phyloP scores from a whole-genome alignment of 2,888 invertebrate species.

The Drosophila mayaguana region DNA sequence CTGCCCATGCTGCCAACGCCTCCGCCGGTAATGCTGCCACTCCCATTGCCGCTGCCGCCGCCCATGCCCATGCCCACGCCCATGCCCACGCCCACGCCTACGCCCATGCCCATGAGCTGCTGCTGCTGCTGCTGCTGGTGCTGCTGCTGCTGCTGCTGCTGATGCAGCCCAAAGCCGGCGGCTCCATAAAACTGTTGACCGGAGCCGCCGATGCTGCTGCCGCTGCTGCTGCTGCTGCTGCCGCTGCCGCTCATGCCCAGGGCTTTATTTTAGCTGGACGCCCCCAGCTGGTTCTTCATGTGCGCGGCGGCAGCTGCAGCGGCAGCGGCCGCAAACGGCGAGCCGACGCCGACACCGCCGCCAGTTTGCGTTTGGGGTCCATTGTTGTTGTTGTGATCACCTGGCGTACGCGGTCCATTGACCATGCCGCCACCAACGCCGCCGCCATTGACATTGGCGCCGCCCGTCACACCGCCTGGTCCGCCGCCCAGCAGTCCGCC shows the following conservation, averaged over 20 bases:
- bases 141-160: slow-evolving; percentile 57
- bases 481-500: slow-evolving; percentile 70
- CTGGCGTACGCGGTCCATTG: slow-evolving; percentile 83
- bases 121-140: slow-evolving; percentile 44
- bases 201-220: slow-evolving; percentile 30
- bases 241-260: slow-evolving; percentile 73
- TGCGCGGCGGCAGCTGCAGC: slow-evolving; percentile 83
- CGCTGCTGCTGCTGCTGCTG: slow-evolving; percentile 17
- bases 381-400: slow-evolving; percentile 84
- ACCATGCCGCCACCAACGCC: slow-evolving; percentile 60
- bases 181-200: slow-evolving; percentile 66
- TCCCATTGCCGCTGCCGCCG: slow-evolving; percentile 24
- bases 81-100: slow-evolving; percentile 54
- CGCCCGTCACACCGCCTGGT: slow-evolving; percentile 61
- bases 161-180: slow-evolving; percentile 61
- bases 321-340: slow-evolving; percentile 81
- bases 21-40: slow-evolving; percentile 55
- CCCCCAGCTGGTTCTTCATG: slow-evolving; percentile 84
- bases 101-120: slow-evolving; percentile 54
- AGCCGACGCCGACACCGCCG: slow-evolving; percentile 71
- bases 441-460: slow-evolving; percentile 48
- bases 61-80: slow-evolving; percentile 55
- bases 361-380: slow-evolving; percentile 83
- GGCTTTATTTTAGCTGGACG: slow-evolving; percentile 85
- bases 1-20: slow-evolving; percentile 75